Base-by-base conservation (phyloP, 2,888 invertebrate species). In the Drosophila meridiana region DNA sequence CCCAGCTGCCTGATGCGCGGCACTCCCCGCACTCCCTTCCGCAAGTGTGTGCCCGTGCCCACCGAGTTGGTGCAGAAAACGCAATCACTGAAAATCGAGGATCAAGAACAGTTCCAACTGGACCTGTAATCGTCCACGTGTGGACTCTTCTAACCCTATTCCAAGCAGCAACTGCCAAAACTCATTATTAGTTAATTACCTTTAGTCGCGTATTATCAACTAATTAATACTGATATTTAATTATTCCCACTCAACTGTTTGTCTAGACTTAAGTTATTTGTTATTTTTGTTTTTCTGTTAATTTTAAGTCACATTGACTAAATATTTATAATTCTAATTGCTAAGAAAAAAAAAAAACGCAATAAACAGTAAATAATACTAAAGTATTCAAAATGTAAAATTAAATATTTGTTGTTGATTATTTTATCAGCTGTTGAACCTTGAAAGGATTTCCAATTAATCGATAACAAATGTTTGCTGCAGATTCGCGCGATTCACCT, bases 1-100 rank as follows among this genome's bases (percentile, higher is more conserved):
- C 98, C 98, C 20, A 95, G 96, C 34, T 95, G 95, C 53, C 90
- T 96, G 80, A 85, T 95, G 70, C 96, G 95, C 90, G 95, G 95
- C 80, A 91, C 91, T 8, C 94, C 94, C 4, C 92, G 94, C 4
- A 93, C 93, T n/a, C 93, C 94, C n/a, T 91, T 92, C 86, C 83
- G 91, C 43, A 92, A 93, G 73, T 92, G 92, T 80, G 91, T 90
- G 20, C 92, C 92, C 34, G 83, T 91, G 55, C 90, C 91, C 28
- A 76, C 80, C 4, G 92, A 92, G 53, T 64, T 91, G 64, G 79
- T 80, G 7, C 91, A 90, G 77, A 91, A 91, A 62, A 74, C 87
- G 0, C 65, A 81, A 65, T 89, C 92, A 28, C 55, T 91, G 73
- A 92, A 92, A 67, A 92, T 91, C 40, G 93, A 93, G 64, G 92